Base-by-base conservation (phyloP, 2,797 vertebrate species). In the Diplodus puntazzo region DNA sequence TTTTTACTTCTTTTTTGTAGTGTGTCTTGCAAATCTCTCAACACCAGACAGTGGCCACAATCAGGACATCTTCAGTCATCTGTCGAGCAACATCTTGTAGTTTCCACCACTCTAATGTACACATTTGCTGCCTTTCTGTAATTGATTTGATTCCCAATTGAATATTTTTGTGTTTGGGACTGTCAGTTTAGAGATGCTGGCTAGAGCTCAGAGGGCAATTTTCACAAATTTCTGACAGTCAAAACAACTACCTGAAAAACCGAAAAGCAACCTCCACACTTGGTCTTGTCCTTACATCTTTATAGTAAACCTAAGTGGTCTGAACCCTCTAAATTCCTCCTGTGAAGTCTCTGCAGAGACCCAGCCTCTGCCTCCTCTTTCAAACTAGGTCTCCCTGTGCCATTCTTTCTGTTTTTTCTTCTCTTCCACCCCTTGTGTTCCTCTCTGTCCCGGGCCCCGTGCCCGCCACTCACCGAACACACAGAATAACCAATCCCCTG, bases 351-450 rank as follows among this genome's bases (percentile, higher is more conserved):
- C 39, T 61, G 17, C 17, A 42, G 48, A 42, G 64, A 54, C 27
- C 65, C 76, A 61, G 60, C 3, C 60, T 77, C 42, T 58, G 34
- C 57, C 58, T 79, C 43, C 11, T 49, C 72, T 75, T 48, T 74
- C n/a, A 72, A 90, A 88, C 80, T 90, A 77, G 92, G 88, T 87
- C 89, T 87, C 81, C 53, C 17, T 86, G 88, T 85, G 75, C 75
- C 66, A 27, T 59, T 79, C 67, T 81, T 48, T 67, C 46, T 48
- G 8, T 42, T 17, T 55, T 12, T 4, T 59, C n/a, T 11, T 25
- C 16, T 18, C 74, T 34, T 80, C 74, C 50, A 63, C 25, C 88
- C 81, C 80, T 88, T 82, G 72, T 91, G 75, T 74, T 62, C 78
- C 78, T 62, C 70, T 62, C 85, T 70, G 62, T 48, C 39, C 86